Evolutionary conservation across 1,140 invertebrate genomes (phyloP).

Genomic region (Neuroterus valhalla): DNA sequence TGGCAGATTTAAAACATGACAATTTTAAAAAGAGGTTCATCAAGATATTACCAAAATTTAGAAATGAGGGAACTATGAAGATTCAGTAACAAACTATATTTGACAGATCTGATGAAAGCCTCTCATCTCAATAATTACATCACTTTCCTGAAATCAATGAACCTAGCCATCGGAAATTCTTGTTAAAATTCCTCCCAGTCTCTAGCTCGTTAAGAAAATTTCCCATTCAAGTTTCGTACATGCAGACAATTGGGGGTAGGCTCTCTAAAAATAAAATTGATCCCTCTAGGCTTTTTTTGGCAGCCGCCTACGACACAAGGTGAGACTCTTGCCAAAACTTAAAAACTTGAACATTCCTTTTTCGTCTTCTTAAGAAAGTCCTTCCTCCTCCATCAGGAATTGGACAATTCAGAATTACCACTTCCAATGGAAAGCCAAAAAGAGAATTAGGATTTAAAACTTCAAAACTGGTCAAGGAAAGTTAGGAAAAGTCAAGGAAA

Average conservation of each 20-base stretch:
- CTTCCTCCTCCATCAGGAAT: not conserved
- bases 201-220: conserved; percentile 19
- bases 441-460: no score
- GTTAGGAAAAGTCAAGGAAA: no score
- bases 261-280: conserved; percentile 7
- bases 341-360: conserved; percentile 11
- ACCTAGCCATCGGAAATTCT: not conserved
- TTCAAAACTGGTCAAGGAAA: no score
- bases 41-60: no score
- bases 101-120: no score
- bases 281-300: not conserved
- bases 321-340: conserved; percentile 14
- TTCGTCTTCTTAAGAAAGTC: conserved; percentile 6
- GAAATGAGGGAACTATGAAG: no score
- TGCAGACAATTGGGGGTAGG: not conserved
- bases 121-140: not conserved
- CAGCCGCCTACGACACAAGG: not conserved
- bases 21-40: no score
- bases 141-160: not conserved
- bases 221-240: conserved; percentile 20
- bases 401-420: conserved; percentile 3
- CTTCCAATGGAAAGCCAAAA: not conserved
- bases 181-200: not conserved
- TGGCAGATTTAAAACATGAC: no score
- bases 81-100: no score